These are phyloP conservation scores for Meandrina meandrites DNA, from an alignment of 92 coral and sea anemone genomes.

Conservation along the genomic window DNA sequence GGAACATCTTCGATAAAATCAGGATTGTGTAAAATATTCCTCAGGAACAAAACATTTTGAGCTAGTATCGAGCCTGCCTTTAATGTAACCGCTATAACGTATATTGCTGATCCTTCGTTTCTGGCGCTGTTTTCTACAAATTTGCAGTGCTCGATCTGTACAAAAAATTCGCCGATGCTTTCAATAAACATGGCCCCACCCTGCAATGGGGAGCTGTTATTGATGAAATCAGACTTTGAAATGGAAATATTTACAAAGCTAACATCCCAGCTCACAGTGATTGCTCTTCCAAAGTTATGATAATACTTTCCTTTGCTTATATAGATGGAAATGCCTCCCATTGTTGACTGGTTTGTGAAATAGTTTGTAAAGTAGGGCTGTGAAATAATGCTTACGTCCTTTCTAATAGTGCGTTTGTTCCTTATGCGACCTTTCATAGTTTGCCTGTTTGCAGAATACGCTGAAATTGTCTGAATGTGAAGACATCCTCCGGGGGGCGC, in stretches of 20 bases:
- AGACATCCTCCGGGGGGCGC: slow-evolving; percentile 20
- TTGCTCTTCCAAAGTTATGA: background rate
- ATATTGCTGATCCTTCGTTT: slow-evolving; percentile 12
- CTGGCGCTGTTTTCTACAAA: slow-evolving; percentile 19
- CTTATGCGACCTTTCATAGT: background rate
- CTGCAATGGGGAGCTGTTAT: background rate
- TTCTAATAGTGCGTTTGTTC: background rate
- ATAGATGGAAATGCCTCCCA: background rate
- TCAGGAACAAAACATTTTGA: background rate
- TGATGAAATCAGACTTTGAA: background rate
- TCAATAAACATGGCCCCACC: slow-evolving; percentile 24
- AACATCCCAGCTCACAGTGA: background rate
- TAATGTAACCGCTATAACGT: background rate
- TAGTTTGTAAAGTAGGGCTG: background rate
- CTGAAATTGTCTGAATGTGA: background rate
- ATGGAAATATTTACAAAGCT: background rate
- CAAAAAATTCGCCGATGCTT: background rate
- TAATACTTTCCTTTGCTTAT: background rate
- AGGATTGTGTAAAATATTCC: slow-evolving; percentile 3
- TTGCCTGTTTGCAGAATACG: background rate
- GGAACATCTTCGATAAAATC: slow-evolving; percentile 1
- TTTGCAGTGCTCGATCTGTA: background rate
- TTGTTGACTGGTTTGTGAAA: background rate
- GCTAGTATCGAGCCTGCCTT: background rate
- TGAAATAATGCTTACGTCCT: background rate